Base-by-base conservation (phyloP, 2,888 invertebrate species). In the Brachyptera putata region DNA sequence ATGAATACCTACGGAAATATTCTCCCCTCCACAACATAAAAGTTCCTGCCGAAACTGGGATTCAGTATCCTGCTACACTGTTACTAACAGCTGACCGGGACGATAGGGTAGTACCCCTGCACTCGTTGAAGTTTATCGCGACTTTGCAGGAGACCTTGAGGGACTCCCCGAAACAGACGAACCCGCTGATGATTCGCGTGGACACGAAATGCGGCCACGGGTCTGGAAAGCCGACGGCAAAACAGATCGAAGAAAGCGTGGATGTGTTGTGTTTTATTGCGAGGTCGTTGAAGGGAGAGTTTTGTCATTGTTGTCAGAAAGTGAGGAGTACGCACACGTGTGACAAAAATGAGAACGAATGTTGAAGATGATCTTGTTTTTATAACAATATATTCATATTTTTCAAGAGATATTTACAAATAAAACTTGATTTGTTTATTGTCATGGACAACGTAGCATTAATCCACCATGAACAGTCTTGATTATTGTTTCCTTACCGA, bases 121-220 rank as follows among this genome's bases (percentile, higher is more conserved):
- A 84, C 69, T 80, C 81, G 1, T 74, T 80, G 58, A 83, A 83
- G 69, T 80, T 76, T 67, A 77, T 80, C 39, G 80, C 83, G 2
- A 72, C 79, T 65, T 69, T 84, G 39, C 82, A 83, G 66, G 70
- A 79, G 64, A 67, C 65, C 7, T 60, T 78, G 26, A 73, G 76
- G 21, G 58, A 64, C 1, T 60, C 60, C 25, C 11, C 14, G 26
- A 64, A 67, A 4, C 70, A 81, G 76, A 73, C 69, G 16, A 79
- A 79, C 64, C 82, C 82, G 9, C 68, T 83, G 50, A 67, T 83
- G 66, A 76, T 79, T 39, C 68, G 78, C 14, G 74, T 82, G 37
- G 82, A 82, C 66, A 77, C 77, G 21, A 79, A 80, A 66, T 76
- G 81, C 18, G 83, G 83, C 1, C 83, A 84, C 70, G 83, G 82